These are phyloP conservation scores for Aurelia coerulea DNA, from an alignment of 30 jellyfish, hydroid and myxozoan genomes.

Conservation along the genomic window DNA sequence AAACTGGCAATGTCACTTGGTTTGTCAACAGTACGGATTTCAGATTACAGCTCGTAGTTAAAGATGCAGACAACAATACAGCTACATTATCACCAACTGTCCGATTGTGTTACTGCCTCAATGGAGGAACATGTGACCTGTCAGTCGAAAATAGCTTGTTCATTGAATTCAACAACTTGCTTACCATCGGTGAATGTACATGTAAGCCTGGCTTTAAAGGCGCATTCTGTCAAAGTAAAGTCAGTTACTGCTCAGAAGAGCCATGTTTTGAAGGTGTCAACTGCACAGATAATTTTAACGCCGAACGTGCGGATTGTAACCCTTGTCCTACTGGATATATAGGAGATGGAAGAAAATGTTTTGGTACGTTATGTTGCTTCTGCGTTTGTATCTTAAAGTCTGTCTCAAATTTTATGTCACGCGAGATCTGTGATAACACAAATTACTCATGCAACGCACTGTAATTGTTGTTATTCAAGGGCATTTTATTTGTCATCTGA, in stretches of 20 bases:
- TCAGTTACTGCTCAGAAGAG: slow-evolving; percentile 35
- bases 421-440: no score
- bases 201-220: slow-evolving; percentile 63
- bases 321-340: slow-evolving; percentile 62
- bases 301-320: slow-evolving; percentile 43
- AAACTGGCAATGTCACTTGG: slow-evolving; percentile 47
- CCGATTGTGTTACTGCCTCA: slow-evolving; percentile 59
- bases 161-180: slow-evolving; percentile 17
- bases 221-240: slow-evolving; percentile 46
- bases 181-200: slow-evolving; percentile 32
- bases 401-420: no score
- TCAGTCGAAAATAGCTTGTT: slow-evolving; percentile 6
- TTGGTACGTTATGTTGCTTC: slow-evolving; percentile 35
- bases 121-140: slow-evolving; percentile 63
- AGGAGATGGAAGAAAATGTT: slow-evolving; percentile 82
- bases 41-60: slow-evolving; percentile 16
- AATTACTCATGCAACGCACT: no score
- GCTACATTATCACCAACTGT: slow-evolving; percentile 51
- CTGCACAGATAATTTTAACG: slow-evolving; percentile 42
- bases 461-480: no score
- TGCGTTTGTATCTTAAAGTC: no score
- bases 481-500: no score
- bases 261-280: slow-evolving; percentile 73
- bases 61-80: slow-evolving; percentile 27
- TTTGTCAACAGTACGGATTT: slow-evolving; percentile 53